These are phyloP conservation scores for Frankliniella fusca DNA, from an alignment of 2,888 invertebrate genomes.

Conservation along the genomic window DNA sequence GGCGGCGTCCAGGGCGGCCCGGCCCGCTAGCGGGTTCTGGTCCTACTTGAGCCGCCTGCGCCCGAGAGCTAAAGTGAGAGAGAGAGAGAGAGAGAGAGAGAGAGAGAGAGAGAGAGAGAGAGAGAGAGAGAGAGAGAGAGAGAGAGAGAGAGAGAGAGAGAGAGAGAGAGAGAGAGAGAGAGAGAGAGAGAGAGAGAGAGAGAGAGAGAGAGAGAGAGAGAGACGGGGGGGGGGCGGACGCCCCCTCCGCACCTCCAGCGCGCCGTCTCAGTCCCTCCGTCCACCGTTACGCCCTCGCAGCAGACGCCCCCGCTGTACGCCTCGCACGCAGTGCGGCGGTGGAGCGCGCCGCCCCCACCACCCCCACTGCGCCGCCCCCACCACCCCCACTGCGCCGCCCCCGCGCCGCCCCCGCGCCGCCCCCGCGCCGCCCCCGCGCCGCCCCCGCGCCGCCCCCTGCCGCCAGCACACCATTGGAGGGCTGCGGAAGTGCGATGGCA, in stretches of 20 bases:
- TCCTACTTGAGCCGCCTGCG: conserved; percentile 2
- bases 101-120: too few species aligned
- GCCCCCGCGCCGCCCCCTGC: background rate
- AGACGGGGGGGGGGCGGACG: background rate
- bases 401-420: background rate
- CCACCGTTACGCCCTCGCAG: background rate
- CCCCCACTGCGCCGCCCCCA: background rate
- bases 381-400: background rate
- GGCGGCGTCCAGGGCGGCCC: background rate
- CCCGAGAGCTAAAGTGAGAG: background rate
- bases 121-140: too few species aligned
- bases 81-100: background rate
- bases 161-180: too few species aligned
- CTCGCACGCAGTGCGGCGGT: background rate
- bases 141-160: too few species aligned
- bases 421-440: background rate
- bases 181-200: background rate
- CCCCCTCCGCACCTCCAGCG: background rate
- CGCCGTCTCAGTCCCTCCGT: background rate
- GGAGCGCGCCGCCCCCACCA: background rate
- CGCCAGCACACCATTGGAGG: background rate
- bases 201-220: background rate
- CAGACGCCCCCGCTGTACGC: background rate
- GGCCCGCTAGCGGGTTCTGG: conserved; percentile 14
- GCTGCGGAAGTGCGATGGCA: background rate